phyloP scores from a whole-genome alignment of 2,888 invertebrate species.

The Mermis nigrescens region DNA sequence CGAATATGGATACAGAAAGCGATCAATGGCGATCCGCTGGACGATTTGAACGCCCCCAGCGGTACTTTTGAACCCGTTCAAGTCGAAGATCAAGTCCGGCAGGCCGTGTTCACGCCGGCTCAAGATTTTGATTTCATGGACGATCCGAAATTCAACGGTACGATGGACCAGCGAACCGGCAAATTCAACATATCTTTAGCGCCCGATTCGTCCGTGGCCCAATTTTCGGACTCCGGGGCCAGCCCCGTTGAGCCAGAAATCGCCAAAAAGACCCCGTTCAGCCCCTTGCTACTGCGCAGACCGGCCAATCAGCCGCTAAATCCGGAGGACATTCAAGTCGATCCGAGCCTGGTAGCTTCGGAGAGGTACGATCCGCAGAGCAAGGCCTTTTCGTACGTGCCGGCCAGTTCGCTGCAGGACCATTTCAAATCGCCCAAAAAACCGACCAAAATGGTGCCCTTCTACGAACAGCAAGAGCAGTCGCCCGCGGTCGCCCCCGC shows the following conservation, averaged over 20 bases:
- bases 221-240: conserved; percentile 32
- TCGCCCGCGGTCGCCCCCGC: neutral
- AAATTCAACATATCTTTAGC: conserved; percentile 8
- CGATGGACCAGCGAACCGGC: too few relatives aligned
- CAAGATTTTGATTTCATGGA: too few relatives aligned
- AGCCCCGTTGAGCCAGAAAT: conserved; percentile 15
- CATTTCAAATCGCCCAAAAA: conserved; percentile 21
- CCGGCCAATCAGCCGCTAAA: neutral
- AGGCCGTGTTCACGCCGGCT: too few relatives aligned
- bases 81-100: too few relatives aligned
- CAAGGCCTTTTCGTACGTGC: conserved; percentile 30
- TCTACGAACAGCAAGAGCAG: neutral
- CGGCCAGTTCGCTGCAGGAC: conserved; percentile 28
- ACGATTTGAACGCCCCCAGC: too few relatives aligned
- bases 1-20: too few relatives aligned
- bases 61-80: too few relatives aligned
- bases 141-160: too few relatives aligned
- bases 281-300: neutral
- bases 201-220: neutral
- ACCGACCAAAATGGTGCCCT: conserved; percentile 14
- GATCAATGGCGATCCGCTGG: too few relatives aligned
- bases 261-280: neutral
- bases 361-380: conserved; percentile 30
- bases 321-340: conserved; percentile 16
- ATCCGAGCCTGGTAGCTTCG: conserved; percentile 27